Evolutionary conservation across 2,113 vertebrate genomes (phyloP), one percentile per base, ranked within the genome.

Genomic region (Sminthopsis crassicaudata): DNA sequence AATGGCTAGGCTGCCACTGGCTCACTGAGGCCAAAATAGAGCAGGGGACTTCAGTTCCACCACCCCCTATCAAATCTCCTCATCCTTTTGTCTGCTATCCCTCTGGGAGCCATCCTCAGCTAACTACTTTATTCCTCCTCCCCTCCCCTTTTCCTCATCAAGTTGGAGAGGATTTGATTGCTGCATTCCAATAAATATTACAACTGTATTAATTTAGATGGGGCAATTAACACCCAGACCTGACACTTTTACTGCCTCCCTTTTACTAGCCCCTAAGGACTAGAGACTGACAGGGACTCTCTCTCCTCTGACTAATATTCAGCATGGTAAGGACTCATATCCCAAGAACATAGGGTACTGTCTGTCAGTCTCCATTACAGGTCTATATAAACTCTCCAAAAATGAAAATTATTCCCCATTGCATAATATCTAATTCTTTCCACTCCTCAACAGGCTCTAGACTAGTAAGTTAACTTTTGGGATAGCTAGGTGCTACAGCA

Each of bases 201-300:
- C 94, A 90, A 84, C 67, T 84, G 67, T 42, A 84, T 84, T 84
- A 84, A 84, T 84, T 84, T 84, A 84, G 67, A 84, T 84, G 67
- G 96, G 96, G 96, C 98, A 98, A 98, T 98, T 98, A 98, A 98
- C 98, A 97, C 98, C 89, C 94, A 97, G 97, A 97, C 96, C 96
- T 97, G 97, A 98, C 96, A 95, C 93, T 97, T 98, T 98, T 96
- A 98, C 90, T 97, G 91, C 95, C 93, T 95, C 97, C 93, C n/a
- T 97, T 97, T 96, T 93, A 98, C 95, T 95, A 96, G 97, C 92
- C 95, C 95, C 96, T 95, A 97, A 96, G 96, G 98, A 98, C 97
- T 98, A 97, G 76, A 53, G 94, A 94, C 97, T 84, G 67, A 42
- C 36, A 42, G 67, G 36, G 36, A n/a, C 67, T 76, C 36, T 76